phyloP scores from a whole-genome alignment of 2,888 invertebrate species.

The Rutpela maculata region DNA sequence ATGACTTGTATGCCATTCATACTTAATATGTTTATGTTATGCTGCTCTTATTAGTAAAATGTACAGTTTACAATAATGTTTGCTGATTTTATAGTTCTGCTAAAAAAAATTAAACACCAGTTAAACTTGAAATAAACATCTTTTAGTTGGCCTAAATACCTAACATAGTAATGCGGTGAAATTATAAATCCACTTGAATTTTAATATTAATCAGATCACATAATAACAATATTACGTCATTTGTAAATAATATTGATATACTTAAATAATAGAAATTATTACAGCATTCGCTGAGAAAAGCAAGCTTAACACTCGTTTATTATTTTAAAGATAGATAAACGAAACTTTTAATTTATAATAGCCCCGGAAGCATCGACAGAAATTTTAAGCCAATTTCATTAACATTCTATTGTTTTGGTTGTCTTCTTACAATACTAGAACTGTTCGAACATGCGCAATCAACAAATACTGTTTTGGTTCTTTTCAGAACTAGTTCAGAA shows the following conservation, averaged over 20 bases:
- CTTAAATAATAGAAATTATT: background rate
- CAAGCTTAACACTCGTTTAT: too few relatives aligned
- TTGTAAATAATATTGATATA: background rate
- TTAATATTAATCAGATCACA: background rate
- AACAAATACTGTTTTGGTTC: too few relatives aligned
- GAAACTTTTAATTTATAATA: too few relatives aligned
- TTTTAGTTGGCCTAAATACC: background rate
- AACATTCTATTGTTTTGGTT: too few relatives aligned
- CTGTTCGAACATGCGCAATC: too few relatives aligned
- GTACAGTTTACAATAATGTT: background rate
- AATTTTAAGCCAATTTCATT: too few relatives aligned
- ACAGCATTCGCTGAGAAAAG: too few relatives aligned
- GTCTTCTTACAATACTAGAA: too few relatives aligned
- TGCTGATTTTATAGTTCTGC: background rate
- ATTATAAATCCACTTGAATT: background rate
- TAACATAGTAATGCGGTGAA: conserved; percentile 2
- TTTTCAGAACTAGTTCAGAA: too few relatives aligned
- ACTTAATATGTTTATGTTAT: conserved; percentile 1
- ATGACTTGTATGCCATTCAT: background rate
- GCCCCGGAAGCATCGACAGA: too few relatives aligned
- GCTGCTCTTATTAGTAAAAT: background rate
- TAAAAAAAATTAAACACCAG: background rate
- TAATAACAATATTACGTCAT: conserved; percentile 1
- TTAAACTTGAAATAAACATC: conserved; percentile 7
- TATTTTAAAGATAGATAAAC: too few relatives aligned